phyloP scores from a whole-genome alignment of 2,888 invertebrate genomes.

The Ornithoptera alexandrae region DNA sequence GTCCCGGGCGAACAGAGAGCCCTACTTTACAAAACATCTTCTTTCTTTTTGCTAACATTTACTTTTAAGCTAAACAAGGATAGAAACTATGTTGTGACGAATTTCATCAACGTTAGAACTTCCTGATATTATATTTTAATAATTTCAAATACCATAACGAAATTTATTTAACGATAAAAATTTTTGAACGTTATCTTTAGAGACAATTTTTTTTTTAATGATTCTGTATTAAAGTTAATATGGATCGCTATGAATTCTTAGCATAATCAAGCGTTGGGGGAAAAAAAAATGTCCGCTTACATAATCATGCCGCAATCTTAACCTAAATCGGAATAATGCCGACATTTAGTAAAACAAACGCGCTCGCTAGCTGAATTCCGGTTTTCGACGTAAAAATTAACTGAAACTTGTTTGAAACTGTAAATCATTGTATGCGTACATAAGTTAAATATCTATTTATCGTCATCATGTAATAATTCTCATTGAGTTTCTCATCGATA shows the following conservation, averaged over 20 bases:
- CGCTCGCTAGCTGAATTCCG: slow-evolving; percentile 14
- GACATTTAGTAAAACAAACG: slow-evolving; percentile 28
- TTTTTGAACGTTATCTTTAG: too few species aligned
- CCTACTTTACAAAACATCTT: slow-evolving; percentile 1
- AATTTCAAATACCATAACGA: too few species aligned
- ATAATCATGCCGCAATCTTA: slow-evolving; percentile 28
- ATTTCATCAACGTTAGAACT: too few species aligned
- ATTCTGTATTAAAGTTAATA: not conserved
- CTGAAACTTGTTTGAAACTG: slow-evolving; percentile 1
- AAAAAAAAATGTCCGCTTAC: slow-evolving; percentile 21
- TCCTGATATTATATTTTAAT: too few species aligned
- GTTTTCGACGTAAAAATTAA: slow-evolving; percentile 1
- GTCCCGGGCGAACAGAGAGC: not conserved
- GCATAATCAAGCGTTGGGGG: slow-evolving; percentile 13
- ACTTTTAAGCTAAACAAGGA: not conserved
- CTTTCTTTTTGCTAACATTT: slow-evolving; percentile 8
- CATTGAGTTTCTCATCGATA: not conserved
- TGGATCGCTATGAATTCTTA: slow-evolving; percentile 6
- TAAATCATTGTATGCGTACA: not conserved
- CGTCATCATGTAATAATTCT: too few species aligned
- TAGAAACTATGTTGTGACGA: not conserved
- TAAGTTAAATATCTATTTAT: too few species aligned
- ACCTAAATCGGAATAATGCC: slow-evolving; percentile 28
- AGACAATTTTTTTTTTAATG: not conserved
- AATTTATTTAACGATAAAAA: too few species aligned